Evolutionary conservation across 2,888 invertebrate genomes (phyloP), one percentile per base, ranked within the genome.

Genomic region (Drosophila leonis): DNA sequence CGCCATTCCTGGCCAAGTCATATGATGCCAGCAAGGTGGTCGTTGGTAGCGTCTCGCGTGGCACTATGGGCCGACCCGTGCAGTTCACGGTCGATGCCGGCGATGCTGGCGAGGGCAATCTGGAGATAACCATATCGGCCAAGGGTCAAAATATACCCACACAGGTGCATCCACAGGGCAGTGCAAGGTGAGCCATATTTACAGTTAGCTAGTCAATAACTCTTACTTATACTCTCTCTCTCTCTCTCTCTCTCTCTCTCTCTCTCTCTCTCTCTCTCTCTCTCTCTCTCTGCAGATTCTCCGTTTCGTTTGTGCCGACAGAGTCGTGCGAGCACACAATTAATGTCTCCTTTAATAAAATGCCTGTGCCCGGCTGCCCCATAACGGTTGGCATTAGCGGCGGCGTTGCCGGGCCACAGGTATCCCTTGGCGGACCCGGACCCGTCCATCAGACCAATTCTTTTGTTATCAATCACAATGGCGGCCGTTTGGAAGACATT

Each of bases 261-360:
- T 42, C 5, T 59, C 29, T 49, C 27, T 24, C n/a, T 29, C 15
- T 18, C n/a, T 37, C 13, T 8, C 6, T 8, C 18, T 1, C 24
- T 13, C n/a, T 42, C 5, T 49, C 13, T 35, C 5, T n/a, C 39
- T 29, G 35, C 49, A 95, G 97, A 91, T 99, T 99, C 94, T 97
- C 98, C 75, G 99, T 99, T 68, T 98, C 98, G 86, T 99, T 99
- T 93, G 96, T 98, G 75, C 99, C 99, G 59, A 97, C 98, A 35
- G 98, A 98, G 93, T 96, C 98, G 39, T 98, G 98, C 92, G 97
- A 98, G 92, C 99, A 99, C 94, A 95, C 97, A 71, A 98, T 99
- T 85, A 98, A 98, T 94, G 98, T 99, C 73, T 98, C 98, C 69
- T 99, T 99, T 93, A 99, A 99, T 94, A 98, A 98, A 94, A 95